phyloP scores from a whole-genome alignment of 53 echinoderm and acorn worm genomes.

The Paracentrotus lividus region DNA sequence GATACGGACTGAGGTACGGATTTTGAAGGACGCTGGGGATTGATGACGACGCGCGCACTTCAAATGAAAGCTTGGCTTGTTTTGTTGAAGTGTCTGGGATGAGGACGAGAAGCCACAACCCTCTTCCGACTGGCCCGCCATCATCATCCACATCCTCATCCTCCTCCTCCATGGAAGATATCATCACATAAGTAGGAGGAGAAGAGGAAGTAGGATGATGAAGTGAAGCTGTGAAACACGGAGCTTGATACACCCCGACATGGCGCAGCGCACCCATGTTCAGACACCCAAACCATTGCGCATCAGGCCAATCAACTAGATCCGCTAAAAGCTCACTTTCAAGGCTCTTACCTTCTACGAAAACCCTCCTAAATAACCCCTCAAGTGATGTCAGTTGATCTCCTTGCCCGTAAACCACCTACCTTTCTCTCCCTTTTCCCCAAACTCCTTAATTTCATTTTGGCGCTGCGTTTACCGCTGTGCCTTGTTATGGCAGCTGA shows the following conservation, averaged over 20 bases:
- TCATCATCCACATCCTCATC: background rate
- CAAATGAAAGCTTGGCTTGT: slow-evolving; percentile 24
- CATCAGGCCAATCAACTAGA: slow-evolving; percentile 64
- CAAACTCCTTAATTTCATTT: slow-evolving; percentile 68
- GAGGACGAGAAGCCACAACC: slow-evolving; percentile 33
- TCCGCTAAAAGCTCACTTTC: slow-evolving; percentile 70
- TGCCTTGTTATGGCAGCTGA: slow-evolving; percentile 67
- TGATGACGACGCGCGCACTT: slow-evolving; percentile 8
- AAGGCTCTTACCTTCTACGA: slow-evolving; percentile 53
- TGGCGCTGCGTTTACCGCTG: slow-evolving; percentile 61
- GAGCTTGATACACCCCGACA: slow-evolving; percentile 44
- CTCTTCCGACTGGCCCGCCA: slow-evolving; percentile 43
- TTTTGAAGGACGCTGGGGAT: background rate
- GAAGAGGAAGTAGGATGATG: slow-evolving; percentile 56
- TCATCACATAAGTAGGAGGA: slow-evolving; percentile 52
- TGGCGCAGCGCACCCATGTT: slow-evolving; percentile 7
- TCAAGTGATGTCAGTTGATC: slow-evolving; percentile 71
- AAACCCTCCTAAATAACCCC: slow-evolving; percentile 66
- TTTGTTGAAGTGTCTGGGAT: slow-evolving; percentile 1
- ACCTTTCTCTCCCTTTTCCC: slow-evolving; percentile 53
- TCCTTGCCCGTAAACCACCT: slow-evolving; percentile 65
- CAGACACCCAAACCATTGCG: slow-evolving; percentile 47
- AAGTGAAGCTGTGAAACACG: background rate
- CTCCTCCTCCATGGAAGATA: slow-evolving; percentile 28
- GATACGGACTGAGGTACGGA: background rate